Evolutionary conservation across 2,113 vertebrate genomes (phyloP).

Genomic region (Dasypus novemcinctus): DNA sequence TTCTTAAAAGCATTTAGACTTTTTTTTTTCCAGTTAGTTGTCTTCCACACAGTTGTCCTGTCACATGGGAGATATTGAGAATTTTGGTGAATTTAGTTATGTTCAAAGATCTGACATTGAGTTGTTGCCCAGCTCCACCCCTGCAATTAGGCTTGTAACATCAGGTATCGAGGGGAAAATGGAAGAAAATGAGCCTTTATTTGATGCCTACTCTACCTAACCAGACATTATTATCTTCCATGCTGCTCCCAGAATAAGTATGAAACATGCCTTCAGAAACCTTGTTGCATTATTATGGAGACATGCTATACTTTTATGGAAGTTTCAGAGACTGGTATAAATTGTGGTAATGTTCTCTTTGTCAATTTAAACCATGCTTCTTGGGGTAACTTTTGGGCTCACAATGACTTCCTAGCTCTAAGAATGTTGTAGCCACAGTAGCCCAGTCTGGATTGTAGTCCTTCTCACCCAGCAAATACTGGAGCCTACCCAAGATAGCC

Average conservation of each 20-base stretch:
- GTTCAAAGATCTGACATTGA: background rate
- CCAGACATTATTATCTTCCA: background rate
- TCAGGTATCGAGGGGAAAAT: background rate
- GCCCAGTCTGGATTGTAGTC: background rate
- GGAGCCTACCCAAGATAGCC: background rate
- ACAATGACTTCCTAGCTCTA: background rate
- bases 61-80: background rate
- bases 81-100: constrained; percentile 3
- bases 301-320: background rate
- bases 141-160: background rate
- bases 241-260: background rate
- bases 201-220: background rate
- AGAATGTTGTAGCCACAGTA: background rate
- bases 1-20: background rate
- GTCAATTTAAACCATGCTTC: background rate
- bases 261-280: background rate
- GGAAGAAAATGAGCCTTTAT: constrained; percentile 4
- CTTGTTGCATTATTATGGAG: background rate
- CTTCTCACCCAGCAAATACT: background rate
- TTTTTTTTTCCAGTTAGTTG: background rate
- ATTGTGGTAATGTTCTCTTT: background rate
- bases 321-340: background rate
- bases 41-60: background rate
- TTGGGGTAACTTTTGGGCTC: background rate
- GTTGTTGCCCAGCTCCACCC: background rate